Evolutionary conservation across 2,888 invertebrate genomes (phyloP).

Genomic region (Dichetophora obliterata): DNA sequence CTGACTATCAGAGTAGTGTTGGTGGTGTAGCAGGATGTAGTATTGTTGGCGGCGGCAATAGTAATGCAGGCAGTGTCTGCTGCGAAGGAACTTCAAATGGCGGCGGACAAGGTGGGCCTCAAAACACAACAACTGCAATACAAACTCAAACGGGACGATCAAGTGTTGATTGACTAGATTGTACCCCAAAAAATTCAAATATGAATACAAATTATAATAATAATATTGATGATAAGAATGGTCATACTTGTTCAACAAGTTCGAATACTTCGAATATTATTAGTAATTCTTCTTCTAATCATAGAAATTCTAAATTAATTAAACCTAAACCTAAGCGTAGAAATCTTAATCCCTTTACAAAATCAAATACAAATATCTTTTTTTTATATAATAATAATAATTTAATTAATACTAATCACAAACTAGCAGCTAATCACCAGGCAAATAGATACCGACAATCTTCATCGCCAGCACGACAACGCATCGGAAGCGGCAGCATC

Average conservation of each 20-base stretch:
- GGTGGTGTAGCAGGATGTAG: constrained; percentile 54
- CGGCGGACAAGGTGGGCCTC: constrained; percentile 69
- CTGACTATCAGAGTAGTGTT: constrained; percentile 69
- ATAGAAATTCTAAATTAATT: constrained; percentile 27
- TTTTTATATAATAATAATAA: constrained; percentile 49
- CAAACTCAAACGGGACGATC: constrained; percentile 67
- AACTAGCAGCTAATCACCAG: constrained; percentile 70
- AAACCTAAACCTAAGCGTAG: constrained; percentile 41
- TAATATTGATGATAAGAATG: constrained; percentile 40
- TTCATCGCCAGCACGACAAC: constrained; percentile 76
- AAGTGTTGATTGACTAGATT: constrained; percentile 85
- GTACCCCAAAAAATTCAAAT: constrained; percentile 68
- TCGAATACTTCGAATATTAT: constrained; percentile 17
- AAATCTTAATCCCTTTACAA: constrained; percentile 53
- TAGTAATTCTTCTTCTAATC: constrained; percentile 20
- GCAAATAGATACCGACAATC: constrained; percentile 77
- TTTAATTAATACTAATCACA: constrained; percentile 68
- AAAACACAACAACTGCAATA: constrained; percentile 69
- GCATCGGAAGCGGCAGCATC: constrained; percentile 68
- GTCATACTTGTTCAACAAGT: constrained; percentile 41
- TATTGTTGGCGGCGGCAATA: constrained; percentile 43
- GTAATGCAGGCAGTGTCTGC: constrained; percentile 50
- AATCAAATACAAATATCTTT: constrained; percentile 47
- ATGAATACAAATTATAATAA: constrained; percentile 30
- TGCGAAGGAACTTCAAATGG: constrained; percentile 57